Percentiles rank a stretch among this genome's conserved stretches.
Evolutionary conservation across 30 jellyfish, hydroid and myxozoan species (phyloP).

Genomic region (Turritopsis rubra): DNA sequence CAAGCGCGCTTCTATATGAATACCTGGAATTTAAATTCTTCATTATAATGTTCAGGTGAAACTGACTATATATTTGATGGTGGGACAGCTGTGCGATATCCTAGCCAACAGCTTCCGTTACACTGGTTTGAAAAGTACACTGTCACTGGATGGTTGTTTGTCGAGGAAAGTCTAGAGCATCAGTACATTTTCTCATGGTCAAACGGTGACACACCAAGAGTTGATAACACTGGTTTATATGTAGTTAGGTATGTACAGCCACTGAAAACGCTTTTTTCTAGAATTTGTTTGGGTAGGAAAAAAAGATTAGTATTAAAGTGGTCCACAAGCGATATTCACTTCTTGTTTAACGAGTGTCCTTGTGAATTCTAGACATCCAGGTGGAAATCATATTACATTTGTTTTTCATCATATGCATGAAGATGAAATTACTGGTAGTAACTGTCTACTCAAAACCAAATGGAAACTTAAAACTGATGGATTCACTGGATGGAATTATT

Average conservation of each 20-base stretch:
- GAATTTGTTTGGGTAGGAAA: neutral
- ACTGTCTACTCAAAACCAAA: slow-evolving; percentile 11
- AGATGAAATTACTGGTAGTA: neutral
- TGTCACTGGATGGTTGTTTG: slow-evolving; percentile 9
- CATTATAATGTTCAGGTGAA: slow-evolving; percentile 9
- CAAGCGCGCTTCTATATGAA: too few relatives aligned
- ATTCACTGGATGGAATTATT: slow-evolving; percentile 11
- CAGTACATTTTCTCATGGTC: slow-evolving; percentile 38
- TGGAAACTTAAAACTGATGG: slow-evolving; percentile 3
- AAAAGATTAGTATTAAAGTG: too few relatives aligned
- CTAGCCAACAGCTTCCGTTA: slow-evolving; percentile 7
- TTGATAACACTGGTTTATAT: slow-evolving; percentile 21
- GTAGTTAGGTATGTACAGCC: slow-evolving; percentile 26
- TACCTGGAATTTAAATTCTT: too few relatives aligned
- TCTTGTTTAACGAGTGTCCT: too few relatives aligned
- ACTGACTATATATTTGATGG: slow-evolving; percentile 26
- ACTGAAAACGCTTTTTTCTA: neutral
- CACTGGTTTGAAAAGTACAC: slow-evolving; percentile 17
- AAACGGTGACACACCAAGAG: slow-evolving; percentile 13
- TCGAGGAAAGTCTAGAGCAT: neutral
- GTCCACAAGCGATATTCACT: too few relatives aligned
- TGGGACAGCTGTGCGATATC: slow-evolving; percentile 30
- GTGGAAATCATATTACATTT: slow-evolving; percentile 5
- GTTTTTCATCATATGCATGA: slow-evolving; percentile 14
- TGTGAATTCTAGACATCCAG: neutral